Percentiles rank a stretch among this genome's conserved stretches.
These are phyloP conservation scores for Pempheris klunzingeri DNA, from an alignment of 2,797 vertebrate genomes.

Conservation along the genomic window DNA sequence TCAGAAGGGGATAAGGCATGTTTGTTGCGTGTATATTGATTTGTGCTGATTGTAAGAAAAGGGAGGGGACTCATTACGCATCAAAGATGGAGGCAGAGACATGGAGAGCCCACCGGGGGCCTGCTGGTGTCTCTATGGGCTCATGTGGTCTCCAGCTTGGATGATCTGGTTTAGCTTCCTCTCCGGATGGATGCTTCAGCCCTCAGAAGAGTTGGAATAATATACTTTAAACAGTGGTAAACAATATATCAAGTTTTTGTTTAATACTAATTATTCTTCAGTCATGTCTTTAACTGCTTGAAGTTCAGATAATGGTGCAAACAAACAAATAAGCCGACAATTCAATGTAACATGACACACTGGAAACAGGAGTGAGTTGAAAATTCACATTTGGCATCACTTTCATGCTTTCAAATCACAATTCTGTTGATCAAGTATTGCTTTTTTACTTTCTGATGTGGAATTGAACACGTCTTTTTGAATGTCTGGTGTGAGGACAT, in stretches of 20 bases:
- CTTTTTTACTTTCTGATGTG: neutral
- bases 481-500: neutral
- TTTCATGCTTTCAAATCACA: no score
- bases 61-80: slow-evolving; percentile 52
- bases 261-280: neutral
- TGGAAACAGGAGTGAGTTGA: no score
- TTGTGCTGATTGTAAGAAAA: slow-evolving; percentile 68
- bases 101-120: slow-evolving; percentile 24
- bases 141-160: neutral
- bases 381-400: no score
- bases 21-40: slow-evolving; percentile 76
- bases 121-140: slow-evolving; percentile 24
- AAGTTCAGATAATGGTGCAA: neutral
- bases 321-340: neutral
- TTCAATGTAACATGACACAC: no score
- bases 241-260: no score
- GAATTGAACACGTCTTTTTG: neutral
- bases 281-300: neutral
- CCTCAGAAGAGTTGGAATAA: slow-evolving; percentile 13
- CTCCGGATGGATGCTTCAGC: slow-evolving; percentile 1
- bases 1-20: slow-evolving; percentile 63
- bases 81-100: slow-evolving; percentile 52
- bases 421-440: neutral
- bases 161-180: slow-evolving; percentile 9
- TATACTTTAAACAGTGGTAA: neutral